Evolutionary conservation across 2,888 invertebrate genomes (phyloP).

Genomic region (Bimastos eiseni): DNA sequence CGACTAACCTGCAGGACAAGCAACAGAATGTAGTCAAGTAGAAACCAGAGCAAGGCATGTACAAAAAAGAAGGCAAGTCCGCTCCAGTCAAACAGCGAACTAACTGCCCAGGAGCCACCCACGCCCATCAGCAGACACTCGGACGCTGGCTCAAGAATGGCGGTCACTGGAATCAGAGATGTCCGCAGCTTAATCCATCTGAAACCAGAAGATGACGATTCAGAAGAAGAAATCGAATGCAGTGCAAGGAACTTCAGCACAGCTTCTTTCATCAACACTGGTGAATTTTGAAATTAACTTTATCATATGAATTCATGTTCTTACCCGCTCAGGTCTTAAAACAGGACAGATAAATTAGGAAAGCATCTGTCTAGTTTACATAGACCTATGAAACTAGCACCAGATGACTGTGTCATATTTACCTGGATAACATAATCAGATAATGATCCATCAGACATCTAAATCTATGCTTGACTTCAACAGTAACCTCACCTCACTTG

Average conservation of each 20-base stretch:
- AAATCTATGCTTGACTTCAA: neutral
- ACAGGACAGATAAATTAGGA: too few relatives aligned
- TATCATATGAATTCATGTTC: too few relatives aligned
- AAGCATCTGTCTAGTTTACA: neutral
- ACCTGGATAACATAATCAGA: neutral
- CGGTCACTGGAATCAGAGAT: slow-evolving; percentile 88
- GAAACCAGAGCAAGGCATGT: slow-evolving; percentile 91
- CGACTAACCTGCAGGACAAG: slow-evolving; percentile 43
- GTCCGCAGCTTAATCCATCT: slow-evolving; percentile 94
- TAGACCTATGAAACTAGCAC: neutral
- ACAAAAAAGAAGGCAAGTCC: slow-evolving; percentile 87
- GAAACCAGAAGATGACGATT: slow-evolving; percentile 31
- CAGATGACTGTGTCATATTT: neutral
- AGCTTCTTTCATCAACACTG: neutral
- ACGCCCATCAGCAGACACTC: slow-evolving; percentile 92
- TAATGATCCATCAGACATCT: neutral
- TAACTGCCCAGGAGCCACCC: slow-evolving; percentile 85
- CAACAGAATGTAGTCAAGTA: slow-evolving; percentile 90
- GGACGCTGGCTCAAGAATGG: slow-evolving; percentile 86
- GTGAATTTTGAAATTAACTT: too few relatives aligned
- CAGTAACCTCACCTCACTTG: neutral
- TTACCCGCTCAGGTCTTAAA: too few relatives aligned
- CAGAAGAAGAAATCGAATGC: neutral
- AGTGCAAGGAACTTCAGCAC: neutral
- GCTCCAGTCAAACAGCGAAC: slow-evolving; percentile 81